These are phyloP conservation scores for Drosophila testacea DNA, from an alignment of 2,888 invertebrate species.

Conservation along the genomic window DNA sequence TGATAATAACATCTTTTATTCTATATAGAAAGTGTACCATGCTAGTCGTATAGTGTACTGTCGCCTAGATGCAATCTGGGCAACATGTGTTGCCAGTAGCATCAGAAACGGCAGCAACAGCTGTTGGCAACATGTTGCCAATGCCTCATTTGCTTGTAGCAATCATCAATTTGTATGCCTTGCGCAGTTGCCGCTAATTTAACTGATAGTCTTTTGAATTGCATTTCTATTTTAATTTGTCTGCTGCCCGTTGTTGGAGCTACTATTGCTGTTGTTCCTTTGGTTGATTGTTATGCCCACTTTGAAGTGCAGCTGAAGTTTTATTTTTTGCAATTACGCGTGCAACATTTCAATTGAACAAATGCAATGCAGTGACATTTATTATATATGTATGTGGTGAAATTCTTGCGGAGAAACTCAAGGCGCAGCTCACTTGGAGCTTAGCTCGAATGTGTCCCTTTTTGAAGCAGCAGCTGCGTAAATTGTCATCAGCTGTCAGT, in stretches of 20 bases:
- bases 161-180: constrained; percentile 70
- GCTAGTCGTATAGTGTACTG: constrained; percentile 1
- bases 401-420: constrained; percentile 69
- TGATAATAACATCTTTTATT: not conserved
- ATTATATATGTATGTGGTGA: constrained; percentile 21
- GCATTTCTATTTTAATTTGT: constrained; percentile 62
- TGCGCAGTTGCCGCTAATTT: constrained; percentile 65
- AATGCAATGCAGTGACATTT: constrained; percentile 59
- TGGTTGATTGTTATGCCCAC: constrained; percentile 40
- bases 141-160: constrained; percentile 57
- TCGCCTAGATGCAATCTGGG: constrained; percentile 53
- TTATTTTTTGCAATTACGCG: constrained; percentile 71
- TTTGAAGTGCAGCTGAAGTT: constrained; percentile 60
- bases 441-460: constrained; percentile 57
- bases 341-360: constrained; percentile 80
- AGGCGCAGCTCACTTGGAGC: constrained; percentile 42
- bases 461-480: constrained; percentile 70
- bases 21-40: not conserved
- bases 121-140: constrained; percentile 73
- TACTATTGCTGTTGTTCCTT: constrained; percentile 6
- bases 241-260: constrained; percentile 8
- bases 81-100: constrained; percentile 60
- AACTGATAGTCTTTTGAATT: constrained; percentile 65
- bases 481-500: constrained; percentile 82
- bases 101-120: constrained; percentile 61